phyloP scores from a whole-genome alignment of 2,797 vertebrate species.

The Selene dorsalis region DNA sequence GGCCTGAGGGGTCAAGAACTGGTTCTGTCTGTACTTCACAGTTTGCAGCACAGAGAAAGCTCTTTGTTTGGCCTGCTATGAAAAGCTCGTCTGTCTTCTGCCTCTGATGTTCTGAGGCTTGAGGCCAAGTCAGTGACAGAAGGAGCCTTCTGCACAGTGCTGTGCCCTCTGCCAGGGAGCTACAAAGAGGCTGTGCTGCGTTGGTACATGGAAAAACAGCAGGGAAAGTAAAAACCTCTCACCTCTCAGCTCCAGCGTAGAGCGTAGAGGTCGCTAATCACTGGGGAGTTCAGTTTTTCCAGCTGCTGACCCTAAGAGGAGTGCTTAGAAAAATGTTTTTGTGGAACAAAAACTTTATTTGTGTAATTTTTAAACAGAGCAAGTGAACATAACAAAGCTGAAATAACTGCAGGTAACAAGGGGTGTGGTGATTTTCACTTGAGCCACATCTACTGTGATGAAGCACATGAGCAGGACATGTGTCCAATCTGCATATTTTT shows the following conservation, averaged over 20 bases:
- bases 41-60: conserved; percentile 57
- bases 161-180: conserved; percentile 62
- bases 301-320: conserved; percentile 52
- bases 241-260: conserved; percentile 37
- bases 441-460: neutral
- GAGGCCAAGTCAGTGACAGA: conserved; percentile 70
- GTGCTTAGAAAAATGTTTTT: conserved; percentile 56
- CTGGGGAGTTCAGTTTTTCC: conserved; percentile 51
- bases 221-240: conserved; percentile 46
- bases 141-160: conserved; percentile 65
- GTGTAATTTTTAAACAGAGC: conserved; percentile 27
- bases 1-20: conserved; percentile 48
- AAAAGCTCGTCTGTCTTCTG: conserved; percentile 73
- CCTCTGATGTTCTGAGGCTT: conserved; percentile 73
- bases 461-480: neutral
- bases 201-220: conserved; percentile 49
- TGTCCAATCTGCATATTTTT: neutral
- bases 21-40: conserved; percentile 45
- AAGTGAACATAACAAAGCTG: conserved; percentile 36
- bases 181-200: conserved; percentile 45
- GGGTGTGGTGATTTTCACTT: conserved; percentile 12
- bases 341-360: conserved; percentile 37
- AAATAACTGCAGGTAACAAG: conserved; percentile 24
- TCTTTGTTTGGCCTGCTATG: conserved; percentile 70
- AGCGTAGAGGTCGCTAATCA: conserved; percentile 37